These are phyloP conservation scores for Lacerta bilineata DNA, from an alignment of 2,797 vertebrate genomes.

Conservation along the genomic window DNA sequence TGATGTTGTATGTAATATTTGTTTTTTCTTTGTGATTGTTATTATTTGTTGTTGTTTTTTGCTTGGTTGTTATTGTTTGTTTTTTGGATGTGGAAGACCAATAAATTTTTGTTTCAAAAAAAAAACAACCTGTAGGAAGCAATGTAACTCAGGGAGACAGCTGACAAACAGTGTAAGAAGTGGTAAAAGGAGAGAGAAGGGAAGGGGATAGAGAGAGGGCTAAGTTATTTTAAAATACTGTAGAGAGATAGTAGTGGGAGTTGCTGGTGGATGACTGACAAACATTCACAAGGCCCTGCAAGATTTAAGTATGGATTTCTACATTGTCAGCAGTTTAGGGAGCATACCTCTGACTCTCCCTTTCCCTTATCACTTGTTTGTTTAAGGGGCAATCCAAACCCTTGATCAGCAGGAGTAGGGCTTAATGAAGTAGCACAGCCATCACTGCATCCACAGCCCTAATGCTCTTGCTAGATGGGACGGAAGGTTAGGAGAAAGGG, in stretches of 20 bases:
- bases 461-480: too few species aligned
- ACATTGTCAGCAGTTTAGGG: not conserved
- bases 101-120: too few species aligned
- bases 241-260: not conserved
- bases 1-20: too few species aligned
- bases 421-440: too few species aligned
- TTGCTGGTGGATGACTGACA: not conserved
- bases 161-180: not conserved
- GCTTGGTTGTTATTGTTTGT: too few species aligned
- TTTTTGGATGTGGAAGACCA: too few species aligned
- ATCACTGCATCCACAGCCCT: too few species aligned
- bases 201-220: not conserved
- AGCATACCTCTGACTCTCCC: not conserved
- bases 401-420: too few species aligned
- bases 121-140: not conserved
- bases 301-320: not conserved
- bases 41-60: too few species aligned
- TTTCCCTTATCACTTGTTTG: not conserved
- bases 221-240: not conserved
- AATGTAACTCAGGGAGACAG: not conserved
- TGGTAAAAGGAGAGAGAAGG: not conserved
- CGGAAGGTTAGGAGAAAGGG: too few species aligned
- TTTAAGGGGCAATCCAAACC: too few species aligned
- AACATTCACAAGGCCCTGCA: not conserved
- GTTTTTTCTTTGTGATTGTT: too few species aligned